These are phyloP conservation scores for Polyommatus icarus DNA, from an alignment of 2,888 invertebrate species.

Conservation along the genomic window DNA sequence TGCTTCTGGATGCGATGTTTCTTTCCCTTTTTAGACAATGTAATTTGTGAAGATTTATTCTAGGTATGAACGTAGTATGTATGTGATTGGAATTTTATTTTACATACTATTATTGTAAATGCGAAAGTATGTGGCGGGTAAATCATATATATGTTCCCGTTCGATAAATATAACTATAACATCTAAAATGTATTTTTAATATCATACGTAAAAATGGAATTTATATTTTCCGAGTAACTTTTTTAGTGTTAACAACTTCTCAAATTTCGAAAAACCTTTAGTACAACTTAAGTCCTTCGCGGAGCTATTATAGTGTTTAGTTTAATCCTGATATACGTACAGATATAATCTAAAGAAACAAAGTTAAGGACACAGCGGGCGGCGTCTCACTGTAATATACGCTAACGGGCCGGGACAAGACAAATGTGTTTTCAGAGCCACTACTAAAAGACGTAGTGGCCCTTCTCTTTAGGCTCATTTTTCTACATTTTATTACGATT, in stretches of 20 bases:
- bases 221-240: not conserved
- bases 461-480: constrained; percentile 40
- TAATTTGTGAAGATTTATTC: not conserved
- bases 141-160: no score
- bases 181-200: not conserved
- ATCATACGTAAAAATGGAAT: not conserved
- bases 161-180: no score
- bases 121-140: no score
- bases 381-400: constrained; percentile 75
- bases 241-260: not conserved
- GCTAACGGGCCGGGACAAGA: constrained; percentile 78
- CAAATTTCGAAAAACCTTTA: not conserved
- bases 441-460: constrained; percentile 50
- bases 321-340: constrained; percentile 44
- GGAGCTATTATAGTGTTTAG: constrained; percentile 32
- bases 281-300: not conserved
- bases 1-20: not conserved
- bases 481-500: constrained; percentile 35
- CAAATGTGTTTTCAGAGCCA: constrained; percentile 78
- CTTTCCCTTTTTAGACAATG: not conserved
- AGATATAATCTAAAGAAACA: constrained; percentile 47
- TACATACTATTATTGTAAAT: not conserved
- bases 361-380: constrained; percentile 68
- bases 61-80: not conserved
- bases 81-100: not conserved